A percentile compares a stretch with the other conserved stretches of the same genome.
Evolutionary conservation across 37 sponge, comb jelly and placozoan species (phyloP).

Genomic region (Dysidea cf. avara): DNA sequence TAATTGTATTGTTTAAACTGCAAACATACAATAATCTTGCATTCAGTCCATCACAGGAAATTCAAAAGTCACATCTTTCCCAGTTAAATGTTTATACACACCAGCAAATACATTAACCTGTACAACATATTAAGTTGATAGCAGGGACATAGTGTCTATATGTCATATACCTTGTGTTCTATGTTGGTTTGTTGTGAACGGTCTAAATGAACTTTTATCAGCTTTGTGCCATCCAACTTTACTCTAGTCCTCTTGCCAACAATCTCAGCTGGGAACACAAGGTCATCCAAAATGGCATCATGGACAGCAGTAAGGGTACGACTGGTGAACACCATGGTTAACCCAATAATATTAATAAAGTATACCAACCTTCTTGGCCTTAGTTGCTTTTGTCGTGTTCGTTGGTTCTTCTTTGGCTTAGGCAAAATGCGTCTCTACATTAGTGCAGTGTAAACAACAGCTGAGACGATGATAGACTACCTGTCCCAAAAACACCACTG

Average conservation of each 20-base stretch:
- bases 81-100: conserved; percentile 95
- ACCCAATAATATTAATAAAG: background rate
- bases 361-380: conserved; percentile 77
- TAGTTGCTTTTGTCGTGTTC: conserved; percentile 87
- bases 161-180: conserved; percentile 94
- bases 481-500: conserved; percentile 94
- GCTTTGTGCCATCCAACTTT: conserved; percentile 85
- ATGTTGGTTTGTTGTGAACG: conserved; percentile 82
- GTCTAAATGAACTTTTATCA: conserved; percentile 94
- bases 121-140: background rate
- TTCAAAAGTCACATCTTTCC: conserved; percentile 97
- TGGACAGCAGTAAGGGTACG: conserved; percentile 97
- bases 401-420: conserved; percentile 86
- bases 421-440: conserved; percentile 84
- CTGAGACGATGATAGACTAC: conserved; percentile 10
- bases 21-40: background rate
- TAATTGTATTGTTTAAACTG: too few species aligned
- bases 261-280: conserved; percentile 96
- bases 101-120: conserved; percentile 88
- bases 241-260: conserved; percentile 91
- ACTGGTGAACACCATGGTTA: conserved; percentile 34
- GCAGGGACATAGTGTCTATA: background rate
- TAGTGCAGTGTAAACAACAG: conserved; percentile 4
- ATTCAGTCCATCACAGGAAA: conserved; percentile 65
- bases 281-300: conserved; percentile 89